A percentile compares a stretch with the other conserved stretches of the same genome.
These are phyloP conservation scores for Achroia grisella DNA, from an alignment of 1,140 invertebrate genomes.

Conservation along the genomic window DNA sequence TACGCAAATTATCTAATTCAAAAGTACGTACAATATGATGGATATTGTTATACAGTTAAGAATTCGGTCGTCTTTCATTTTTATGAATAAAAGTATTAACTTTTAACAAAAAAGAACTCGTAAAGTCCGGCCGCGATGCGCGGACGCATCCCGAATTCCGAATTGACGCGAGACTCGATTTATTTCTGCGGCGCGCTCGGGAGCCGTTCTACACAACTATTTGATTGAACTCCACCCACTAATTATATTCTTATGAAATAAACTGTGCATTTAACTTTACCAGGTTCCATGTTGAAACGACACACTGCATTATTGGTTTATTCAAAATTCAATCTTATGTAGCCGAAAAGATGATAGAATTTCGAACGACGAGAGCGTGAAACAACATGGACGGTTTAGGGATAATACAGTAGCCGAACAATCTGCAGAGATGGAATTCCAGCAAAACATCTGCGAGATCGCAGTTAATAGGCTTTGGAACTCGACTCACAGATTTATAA, in stretches of 20 bases:
- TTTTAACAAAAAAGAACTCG: conserved; percentile 1
- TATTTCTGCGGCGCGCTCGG: conserved; percentile 28
- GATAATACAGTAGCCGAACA: conserved; percentile 39
- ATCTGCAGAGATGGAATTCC: conserved; percentile 14
- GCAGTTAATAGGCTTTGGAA: conserved; percentile 8
- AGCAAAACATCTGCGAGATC: conserved; percentile 20
- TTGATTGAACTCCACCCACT: conserved; percentile 60
- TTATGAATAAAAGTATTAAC: conserved; percentile 2
- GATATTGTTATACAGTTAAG: no score
- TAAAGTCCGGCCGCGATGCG: background rate
- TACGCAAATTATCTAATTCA: no score
- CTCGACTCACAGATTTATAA: no score
- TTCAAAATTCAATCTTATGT: conserved; percentile 2
- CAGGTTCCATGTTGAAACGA: conserved; percentile 4
- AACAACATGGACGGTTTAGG: conserved; percentile 10
- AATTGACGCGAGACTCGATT: conserved; percentile 14
- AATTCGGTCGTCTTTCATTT: conserved; percentile 4
- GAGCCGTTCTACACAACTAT: conserved; percentile 33
- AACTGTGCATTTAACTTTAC: conserved; percentile 49
- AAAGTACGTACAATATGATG: no score
- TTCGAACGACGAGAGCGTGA: no score
- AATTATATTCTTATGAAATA: conserved; percentile 67
- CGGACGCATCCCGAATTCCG: conserved; percentile 7
- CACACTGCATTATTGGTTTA: background rate
- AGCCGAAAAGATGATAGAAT: no score